Evolutionary conservation across 2,113 vertebrate species (phyloP), one percentile per base, ranked within the genome.

Genomic region (Brachyhypopomus gauderio): DNA sequence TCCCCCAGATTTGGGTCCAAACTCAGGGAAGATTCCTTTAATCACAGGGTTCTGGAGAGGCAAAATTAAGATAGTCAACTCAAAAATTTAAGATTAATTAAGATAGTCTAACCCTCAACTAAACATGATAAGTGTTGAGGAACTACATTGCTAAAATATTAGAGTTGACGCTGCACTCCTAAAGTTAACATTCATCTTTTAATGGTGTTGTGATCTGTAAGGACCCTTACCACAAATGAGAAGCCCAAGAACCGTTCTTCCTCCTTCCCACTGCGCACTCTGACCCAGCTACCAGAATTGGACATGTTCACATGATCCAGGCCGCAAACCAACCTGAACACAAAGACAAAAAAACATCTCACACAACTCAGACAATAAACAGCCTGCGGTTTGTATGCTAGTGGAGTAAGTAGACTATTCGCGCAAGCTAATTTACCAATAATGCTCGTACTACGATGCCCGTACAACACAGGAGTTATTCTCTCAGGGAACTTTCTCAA

Each of bases 1-100:
- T 87, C 94, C 95, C 56, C 98, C 98, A 73, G 95, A 95, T 84
- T 96, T 96, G 0, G 97, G 96, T 27, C 98, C 98, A 11, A 96
- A 96, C 5, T 85, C 92, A 1, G 98, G 98, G 83, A 94, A 96
- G 88, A 99, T 96, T 79, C 92, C 94, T 59, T 89, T 92, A 89
- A 99, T 95, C 74, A 92, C 78, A 22, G 97, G 96, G 85, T 97
- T 93, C 98, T 99, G 55, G 5, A 88, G 36, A 88, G 0, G 85
- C 17, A 88, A 20, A 9, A 22, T 20, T 23, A 66, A 64, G 7
- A 27, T 41, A 25, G 16, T 27, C 36, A 81, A 5, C 22, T 1
- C 45, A 52, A n/a, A n/a, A n/a, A n/a, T n/a, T n/a, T n/a, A n/a
- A n/a, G n/a, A n/a, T n/a, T n/a, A n/a, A n/a, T n/a, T n/a, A n/a